Evolutionary conservation across 2,113 vertebrate species (phyloP).

Genomic region (Gallinago jamesoni): DNA sequence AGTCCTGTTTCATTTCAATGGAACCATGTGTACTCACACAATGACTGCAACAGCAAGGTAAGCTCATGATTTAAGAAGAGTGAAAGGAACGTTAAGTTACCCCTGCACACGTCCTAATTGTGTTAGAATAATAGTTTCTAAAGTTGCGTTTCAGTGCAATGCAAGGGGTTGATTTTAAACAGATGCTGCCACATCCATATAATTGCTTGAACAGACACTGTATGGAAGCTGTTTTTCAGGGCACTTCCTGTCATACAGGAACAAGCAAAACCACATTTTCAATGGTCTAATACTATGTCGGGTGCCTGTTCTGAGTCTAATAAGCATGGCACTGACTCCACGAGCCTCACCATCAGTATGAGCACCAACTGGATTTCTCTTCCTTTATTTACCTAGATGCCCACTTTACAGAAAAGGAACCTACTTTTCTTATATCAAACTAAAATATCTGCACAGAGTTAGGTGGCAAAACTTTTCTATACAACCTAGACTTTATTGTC

Average conservation of each 20-base stretch:
- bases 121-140: not conserved
- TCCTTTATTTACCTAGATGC: not conserved
- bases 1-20: not conserved
- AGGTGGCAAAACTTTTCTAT: not conserved
- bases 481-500: not conserved
- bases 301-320: not conserved
- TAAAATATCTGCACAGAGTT: not conserved
- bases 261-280: not conserved
- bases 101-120: not conserved
- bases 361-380: not conserved
- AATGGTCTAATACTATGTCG: rapidly evolving
- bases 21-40: not conserved
- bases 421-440: not conserved
- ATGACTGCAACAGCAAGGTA: not conserved
- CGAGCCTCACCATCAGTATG: rapidly evolving
- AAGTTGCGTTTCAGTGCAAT: not conserved
- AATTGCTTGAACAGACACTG: not conserved
- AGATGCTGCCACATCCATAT: not conserved
- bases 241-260: not conserved
- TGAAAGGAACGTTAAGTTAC: not conserved
- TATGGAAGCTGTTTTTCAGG: not conserved
- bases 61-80: not conserved
- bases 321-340: not conserved
- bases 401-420: not conserved
- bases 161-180: not conserved